These are phyloP conservation scores for Prunella strophiata DNA, from an alignment of 2,797 vertebrate genomes.

Conservation along the genomic window DNA sequence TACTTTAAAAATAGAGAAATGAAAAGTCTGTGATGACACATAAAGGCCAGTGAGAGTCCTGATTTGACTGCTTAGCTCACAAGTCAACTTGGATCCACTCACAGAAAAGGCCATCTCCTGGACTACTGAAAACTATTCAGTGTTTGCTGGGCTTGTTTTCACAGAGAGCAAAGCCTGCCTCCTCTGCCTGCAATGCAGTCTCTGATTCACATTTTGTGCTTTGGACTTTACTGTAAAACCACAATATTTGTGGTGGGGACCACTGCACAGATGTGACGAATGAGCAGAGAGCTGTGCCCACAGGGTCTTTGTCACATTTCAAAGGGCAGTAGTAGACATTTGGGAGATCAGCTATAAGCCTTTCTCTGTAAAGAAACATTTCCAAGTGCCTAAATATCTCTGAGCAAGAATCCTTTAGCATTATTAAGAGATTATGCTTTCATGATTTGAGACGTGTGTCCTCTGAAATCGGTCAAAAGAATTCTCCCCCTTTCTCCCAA, in stretches of 20 bases:
- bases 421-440: not conserved
- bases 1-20: not conserved
- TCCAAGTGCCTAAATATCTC: not conserved
- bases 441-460: fast-evolving
- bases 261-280: fast-evolving
- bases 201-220: not conserved
- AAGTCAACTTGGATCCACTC: not conserved
- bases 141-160: not conserved
- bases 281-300: not conserved
- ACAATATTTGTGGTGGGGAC: not conserved
- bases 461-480: not conserved
- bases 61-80: not conserved
- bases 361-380: not conserved
- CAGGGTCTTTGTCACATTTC: not conserved
- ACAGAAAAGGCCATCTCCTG: not conserved
- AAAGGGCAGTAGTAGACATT: not conserved
- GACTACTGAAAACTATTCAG: not conserved
- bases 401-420: not conserved
- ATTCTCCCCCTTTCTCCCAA: not conserved
- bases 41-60: not conserved
- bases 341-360: not conserved
- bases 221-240: not conserved
- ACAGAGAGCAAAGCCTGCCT: not conserved
- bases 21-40: not conserved
- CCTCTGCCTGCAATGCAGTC: not conserved